A percentile compares a stretch with the other conserved stretches of the same genome.
Conservation (phyloP, 2,888 invertebrate genomes). For the Merodon equestris region DNA sequence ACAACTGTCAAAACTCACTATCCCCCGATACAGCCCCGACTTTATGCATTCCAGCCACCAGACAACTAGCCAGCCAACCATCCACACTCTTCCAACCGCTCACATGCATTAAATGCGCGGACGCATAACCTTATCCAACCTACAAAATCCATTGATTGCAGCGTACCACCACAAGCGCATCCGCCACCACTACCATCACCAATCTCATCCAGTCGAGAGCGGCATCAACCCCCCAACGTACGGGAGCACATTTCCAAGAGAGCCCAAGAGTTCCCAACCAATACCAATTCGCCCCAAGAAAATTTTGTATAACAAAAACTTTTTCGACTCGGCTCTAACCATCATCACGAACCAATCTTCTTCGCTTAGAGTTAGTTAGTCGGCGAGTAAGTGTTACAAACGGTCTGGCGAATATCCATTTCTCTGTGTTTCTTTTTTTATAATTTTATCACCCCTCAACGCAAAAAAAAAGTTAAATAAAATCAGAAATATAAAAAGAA, state of each 20-base stretch:
- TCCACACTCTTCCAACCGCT: conserved; percentile 34
- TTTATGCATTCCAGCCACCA: conserved; percentile 24
- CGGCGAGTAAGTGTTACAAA: conserved; percentile 67
- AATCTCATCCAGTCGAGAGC: conserved; percentile 7
- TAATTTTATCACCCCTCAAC: conserved; percentile 60
- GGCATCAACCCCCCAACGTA: not conserved
- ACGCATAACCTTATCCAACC: conserved; percentile 63
- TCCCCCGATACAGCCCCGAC: conserved; percentile 17
- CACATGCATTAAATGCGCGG: conserved; percentile 48
- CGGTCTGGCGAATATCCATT: conserved; percentile 67
- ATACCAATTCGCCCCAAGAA: conserved; percentile 19
- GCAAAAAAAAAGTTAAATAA: conserved; percentile 18
- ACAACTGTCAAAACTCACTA: conserved; percentile 45
- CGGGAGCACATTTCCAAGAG: conserved; percentile 45
- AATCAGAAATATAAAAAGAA: too few species aligned
- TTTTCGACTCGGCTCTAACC: conserved; percentile 56
- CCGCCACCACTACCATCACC: not conserved
- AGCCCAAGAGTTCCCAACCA: not conserved
- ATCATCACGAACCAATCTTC: conserved; percentile 63
- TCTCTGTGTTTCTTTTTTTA: conserved; percentile 58
- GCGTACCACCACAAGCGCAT: conserved; percentile 17
- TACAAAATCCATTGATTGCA: conserved; percentile 62
- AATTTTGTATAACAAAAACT: conserved; percentile 63
- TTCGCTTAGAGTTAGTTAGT: conserved; percentile 68
- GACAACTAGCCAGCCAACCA: conserved; percentile 7